phyloP scores from a whole-genome alignment of 2,888 invertebrate genomes.

The Synanthedon formicaeformis region DNA sequence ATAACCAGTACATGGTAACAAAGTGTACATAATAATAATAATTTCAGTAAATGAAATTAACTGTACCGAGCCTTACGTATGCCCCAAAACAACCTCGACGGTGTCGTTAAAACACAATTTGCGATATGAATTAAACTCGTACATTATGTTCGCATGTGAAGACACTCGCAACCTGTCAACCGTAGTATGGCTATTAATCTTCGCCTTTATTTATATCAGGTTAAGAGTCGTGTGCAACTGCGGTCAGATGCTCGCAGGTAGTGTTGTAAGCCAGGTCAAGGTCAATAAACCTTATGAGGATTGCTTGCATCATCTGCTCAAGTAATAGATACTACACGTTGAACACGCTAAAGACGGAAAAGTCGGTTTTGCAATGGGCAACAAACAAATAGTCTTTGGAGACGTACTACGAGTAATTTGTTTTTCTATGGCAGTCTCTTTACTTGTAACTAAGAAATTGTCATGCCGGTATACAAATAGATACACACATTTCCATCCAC shows the following conservation, averaged over 20 bases:
- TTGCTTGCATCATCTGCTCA: neutral
- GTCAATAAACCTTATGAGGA: neutral
- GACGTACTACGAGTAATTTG: neutral
- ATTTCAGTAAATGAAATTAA: too few species aligned
- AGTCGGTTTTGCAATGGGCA: neutral
- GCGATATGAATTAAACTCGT: neutral
- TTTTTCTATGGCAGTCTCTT: neutral
- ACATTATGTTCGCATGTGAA: neutral
- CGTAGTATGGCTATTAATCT: neutral
- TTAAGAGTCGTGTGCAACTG: too few species aligned
- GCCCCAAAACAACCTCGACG: neutral
- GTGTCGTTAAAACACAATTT: neutral
- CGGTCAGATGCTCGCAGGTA: too few species aligned
- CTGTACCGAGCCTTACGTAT: too few species aligned
- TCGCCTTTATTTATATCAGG: too few species aligned
- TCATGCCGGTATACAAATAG: too few species aligned
- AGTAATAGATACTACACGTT: neutral
- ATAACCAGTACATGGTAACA: too few species aligned
- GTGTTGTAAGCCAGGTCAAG: constrained; percentile 5
- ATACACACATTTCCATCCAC: too few species aligned
- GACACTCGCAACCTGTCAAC: neutral
- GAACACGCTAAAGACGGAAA: neutral
- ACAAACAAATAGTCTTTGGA: neutral
- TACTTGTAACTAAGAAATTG: neutral
- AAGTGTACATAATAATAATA: too few species aligned